Base-by-base conservation (phyloP, 2,797 vertebrate genomes). In the Ceyx erithaca region DNA sequence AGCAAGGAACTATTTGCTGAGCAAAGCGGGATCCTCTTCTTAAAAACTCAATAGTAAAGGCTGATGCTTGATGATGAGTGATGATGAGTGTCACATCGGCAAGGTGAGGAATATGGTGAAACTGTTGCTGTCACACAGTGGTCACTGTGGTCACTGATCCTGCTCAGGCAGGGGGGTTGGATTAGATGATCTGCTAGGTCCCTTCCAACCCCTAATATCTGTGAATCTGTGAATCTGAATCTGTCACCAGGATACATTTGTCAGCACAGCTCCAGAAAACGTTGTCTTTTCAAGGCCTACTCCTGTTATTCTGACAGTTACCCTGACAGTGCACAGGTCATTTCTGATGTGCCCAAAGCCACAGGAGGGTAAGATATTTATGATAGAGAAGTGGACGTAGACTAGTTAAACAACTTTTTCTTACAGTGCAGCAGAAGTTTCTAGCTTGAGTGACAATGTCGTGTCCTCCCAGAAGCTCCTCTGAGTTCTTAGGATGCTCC, bases 111-210 rank as follows among this genome's bases (percentile, higher is more conserved):
- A 37, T 46, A n/a, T 3, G 1, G 12, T 0, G 0, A 73, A 21
- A 61, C 26, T 0, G 0, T 12, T 48, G 22, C 31, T 6, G 11
- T 30, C n/a, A 54, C 1, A 0, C 0, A 10, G 25, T 2, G 2
- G 16, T n/a, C 41, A 37, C 37, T 37, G 37, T 37, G 37, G 37
- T 37, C 37, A 37, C 37, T 37, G 37, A 37, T 37, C 12, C 37
- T 37, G 37, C 37, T 37, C 13, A 37, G 13, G 37, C 37, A 37
- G 12, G 37, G 37, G 37, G 12, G 37, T 37, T 37, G 37, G 37
- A 37, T 13, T 37, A 37, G 37, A 37, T 37, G 37, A 37, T 37
- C 12, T 37, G 13, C 37, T 37, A 37, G 37, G 37, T 37, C 37
- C 37, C 37, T 37, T 37, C 37, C 37, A 37, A 13, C 37, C 37